phyloP scores from a whole-genome alignment of 2,797 vertebrate species.

The Epinephelus malabaricus region DNA sequence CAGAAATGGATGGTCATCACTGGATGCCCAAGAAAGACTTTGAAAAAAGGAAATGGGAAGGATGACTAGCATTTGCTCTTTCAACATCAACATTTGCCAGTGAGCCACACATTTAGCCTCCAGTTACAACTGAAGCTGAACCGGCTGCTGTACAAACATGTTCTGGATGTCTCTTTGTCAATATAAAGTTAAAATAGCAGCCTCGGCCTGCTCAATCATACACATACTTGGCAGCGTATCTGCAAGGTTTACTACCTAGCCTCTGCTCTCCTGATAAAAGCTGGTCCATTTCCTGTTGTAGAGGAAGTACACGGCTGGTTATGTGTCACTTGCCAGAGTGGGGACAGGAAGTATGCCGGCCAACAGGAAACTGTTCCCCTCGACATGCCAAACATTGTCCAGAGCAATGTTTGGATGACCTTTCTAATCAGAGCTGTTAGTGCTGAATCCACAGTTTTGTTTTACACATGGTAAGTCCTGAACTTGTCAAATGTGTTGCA shows the following conservation, averaged over 20 bases:
- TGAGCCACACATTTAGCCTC: neutral
- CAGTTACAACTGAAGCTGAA: neutral
- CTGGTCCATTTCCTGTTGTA: conserved; percentile 67
- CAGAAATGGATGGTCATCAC: neutral
- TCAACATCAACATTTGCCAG: neutral
- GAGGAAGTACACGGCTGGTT: conserved; percentile 67
- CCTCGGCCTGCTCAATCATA: neutral
- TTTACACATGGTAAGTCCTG: conserved; percentile 17
- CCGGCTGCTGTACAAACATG: neutral
- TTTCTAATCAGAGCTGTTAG: conserved; percentile 45
- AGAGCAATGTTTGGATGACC: conserved; percentile 60
- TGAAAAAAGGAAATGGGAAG: neutral
- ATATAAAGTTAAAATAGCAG: neutral
- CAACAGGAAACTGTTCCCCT: conserved; percentile 74
- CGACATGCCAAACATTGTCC: conserved; percentile 65
- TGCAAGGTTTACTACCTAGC: neutral
- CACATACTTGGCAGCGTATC: neutral
- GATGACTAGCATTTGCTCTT: neutral
- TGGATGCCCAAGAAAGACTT: neutral
- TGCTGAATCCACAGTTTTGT: conserved; percentile 77
- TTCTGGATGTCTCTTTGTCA: neutral
- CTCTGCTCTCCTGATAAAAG: conserved; percentile 31
- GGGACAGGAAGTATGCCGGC: conserved; percentile 69
- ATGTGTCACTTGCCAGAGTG: conserved; percentile 48
- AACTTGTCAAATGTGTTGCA: conserved; percentile 18